Evolutionary conservation across 2,888 invertebrate genomes (phyloP), one percentile per base, ranked within the genome.

Genomic region (Ennomos erosarius): DNA sequence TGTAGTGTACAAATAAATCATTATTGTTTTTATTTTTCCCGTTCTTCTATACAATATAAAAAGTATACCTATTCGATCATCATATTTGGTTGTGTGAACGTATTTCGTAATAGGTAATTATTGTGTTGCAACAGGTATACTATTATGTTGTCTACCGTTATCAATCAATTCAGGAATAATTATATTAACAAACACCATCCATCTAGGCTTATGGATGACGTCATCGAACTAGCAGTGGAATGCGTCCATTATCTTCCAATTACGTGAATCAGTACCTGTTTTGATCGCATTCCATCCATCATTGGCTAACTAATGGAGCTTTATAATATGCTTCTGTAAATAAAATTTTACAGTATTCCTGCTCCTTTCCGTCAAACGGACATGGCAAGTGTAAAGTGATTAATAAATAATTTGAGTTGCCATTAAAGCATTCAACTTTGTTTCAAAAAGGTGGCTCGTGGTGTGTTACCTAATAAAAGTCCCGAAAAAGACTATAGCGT

Each of bases 391-490:
- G 59, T 64, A 47, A 64, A 53, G 49, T 48, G 54, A 63, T 62
- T 59, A 64, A 59, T 36, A 58, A 64, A 59, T 36, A 58, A 61
- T 62, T 59, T 42, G 48, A 52, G 46, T 52, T 59, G 51, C 53
- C 57, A 57, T 53, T 61, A 57, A 49, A 58, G 48, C 54, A 45
- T 57, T 13, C 43, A 59, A 65, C 55, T 63, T 61, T 53, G 45
- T 57, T 64, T 48, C 67, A 74, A 65, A 70, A 67, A 69, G 62
- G 62, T 66, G 64, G 56, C 66, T 69, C 55, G 71, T 69, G 75
- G 75, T 74, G 70, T 72, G 70, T 74, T 74, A 75, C 75, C 73
- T 73, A 75, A 76, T 78, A 77, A 78, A 79, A 75, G 73, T 73
- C 69, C 74, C 68, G 64, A 76, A 78, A 76, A 78, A 76, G 75